phyloP scores from a whole-genome alignment of 2,113 vertebrate genomes.

The Gadus macrocephalus region DNA sequence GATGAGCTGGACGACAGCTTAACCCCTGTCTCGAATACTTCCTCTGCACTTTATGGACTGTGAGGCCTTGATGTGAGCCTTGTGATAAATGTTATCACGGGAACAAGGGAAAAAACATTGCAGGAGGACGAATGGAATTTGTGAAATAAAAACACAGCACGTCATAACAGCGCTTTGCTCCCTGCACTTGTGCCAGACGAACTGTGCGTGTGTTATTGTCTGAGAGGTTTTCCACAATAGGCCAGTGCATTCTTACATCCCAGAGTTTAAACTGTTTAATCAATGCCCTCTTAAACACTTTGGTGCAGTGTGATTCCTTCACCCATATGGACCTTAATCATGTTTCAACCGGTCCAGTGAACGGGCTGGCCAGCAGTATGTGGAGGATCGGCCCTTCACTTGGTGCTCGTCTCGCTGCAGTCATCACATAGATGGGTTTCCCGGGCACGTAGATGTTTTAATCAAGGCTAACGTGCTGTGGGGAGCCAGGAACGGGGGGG shows the following conservation, averaged over 20 bases:
- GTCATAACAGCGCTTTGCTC: too few species aligned
- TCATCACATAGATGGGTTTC: slow-evolving; percentile 6
- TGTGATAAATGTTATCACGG: slow-evolving; percentile 4
- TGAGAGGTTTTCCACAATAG: too few species aligned
- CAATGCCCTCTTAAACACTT: too few species aligned
- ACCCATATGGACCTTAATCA: too few species aligned
- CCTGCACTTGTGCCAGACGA: too few species aligned
- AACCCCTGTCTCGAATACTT: slow-evolving; percentile 40
- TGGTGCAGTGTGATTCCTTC: too few species aligned
- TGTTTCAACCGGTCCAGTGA: too few species aligned
- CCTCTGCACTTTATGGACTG: slow-evolving; percentile 27
- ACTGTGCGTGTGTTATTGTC: too few species aligned
- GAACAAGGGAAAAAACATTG: background rate
- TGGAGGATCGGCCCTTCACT: background rate
- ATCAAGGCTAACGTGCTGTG: slow-evolving; percentile 2
- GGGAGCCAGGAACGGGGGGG: background rate
- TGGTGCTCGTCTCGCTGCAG: background rate
- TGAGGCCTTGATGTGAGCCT: slow-evolving; percentile 12
- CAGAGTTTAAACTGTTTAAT: too few species aligned
- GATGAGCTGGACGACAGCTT: slow-evolving; percentile 9
- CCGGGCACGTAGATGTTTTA: slow-evolving; percentile 4
- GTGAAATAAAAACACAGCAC: background rate
- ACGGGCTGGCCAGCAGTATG: too few species aligned
- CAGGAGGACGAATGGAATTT: background rate
- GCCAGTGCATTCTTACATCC: too few species aligned